Percentiles rank a stretch among this genome's conserved stretches.
These are phyloP conservation scores for Mustela nigripes DNA, from an alignment of 2,113 vertebrate genomes.

Conservation along the genomic window DNA sequence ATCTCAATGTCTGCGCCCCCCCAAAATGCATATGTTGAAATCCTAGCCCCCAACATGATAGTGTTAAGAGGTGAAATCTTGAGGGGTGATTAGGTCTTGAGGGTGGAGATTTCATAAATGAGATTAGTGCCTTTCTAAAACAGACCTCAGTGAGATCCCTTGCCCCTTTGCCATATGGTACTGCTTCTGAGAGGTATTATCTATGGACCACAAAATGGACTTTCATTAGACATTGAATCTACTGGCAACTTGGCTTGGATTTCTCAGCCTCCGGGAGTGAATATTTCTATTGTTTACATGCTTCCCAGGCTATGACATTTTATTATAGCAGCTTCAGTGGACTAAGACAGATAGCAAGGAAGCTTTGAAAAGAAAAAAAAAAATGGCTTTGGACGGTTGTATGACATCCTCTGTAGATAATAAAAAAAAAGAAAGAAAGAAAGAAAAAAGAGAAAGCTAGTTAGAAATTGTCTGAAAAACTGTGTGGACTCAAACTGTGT, in stretches of 20 bases:
- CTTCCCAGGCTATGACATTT: neutral
- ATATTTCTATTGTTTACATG: neutral
- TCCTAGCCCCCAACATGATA: neutral
- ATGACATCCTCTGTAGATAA: neutral
- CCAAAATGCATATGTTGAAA: neutral
- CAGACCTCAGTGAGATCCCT: neutral
- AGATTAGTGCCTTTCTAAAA: neutral
- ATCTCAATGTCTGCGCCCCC: neutral
- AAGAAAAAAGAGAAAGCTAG: neutral
- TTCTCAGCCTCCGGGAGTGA: neutral
- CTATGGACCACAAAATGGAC: neutral
- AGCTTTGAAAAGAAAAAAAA: neutral
- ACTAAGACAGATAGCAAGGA: neutral
- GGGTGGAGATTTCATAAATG: neutral
- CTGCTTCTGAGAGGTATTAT: neutral
- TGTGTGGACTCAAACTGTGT: neutral
- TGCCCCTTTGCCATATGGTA: neutral
- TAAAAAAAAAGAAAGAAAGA: neutral
- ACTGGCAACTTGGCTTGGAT: neutral
- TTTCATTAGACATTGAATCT: neutral
- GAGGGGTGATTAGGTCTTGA: neutral
- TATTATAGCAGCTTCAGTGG: neutral
- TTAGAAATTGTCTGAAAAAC: neutral
- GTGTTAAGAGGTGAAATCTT: neutral
- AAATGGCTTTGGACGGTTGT: neutral